Evolutionary conservation across 1,140 invertebrate genomes (phyloP).

Genomic region (Theocolax elegans): DNA sequence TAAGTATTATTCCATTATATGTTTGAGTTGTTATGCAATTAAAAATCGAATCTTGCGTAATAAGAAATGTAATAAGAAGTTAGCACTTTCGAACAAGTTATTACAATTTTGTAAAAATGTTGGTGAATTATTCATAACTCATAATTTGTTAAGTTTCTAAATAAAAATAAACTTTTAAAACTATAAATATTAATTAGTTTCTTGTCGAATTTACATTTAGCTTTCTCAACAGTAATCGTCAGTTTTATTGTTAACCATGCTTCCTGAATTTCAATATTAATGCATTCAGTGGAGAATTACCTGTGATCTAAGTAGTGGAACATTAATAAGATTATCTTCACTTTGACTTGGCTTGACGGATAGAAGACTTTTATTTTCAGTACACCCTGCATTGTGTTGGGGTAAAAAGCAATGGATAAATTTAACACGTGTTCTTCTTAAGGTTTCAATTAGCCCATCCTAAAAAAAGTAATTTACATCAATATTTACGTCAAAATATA

Average conservation of each 20-base stretch:
- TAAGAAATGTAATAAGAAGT: no score
- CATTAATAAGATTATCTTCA: conserved; percentile 81
- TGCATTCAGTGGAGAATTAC: no score
- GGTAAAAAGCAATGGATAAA: conserved; percentile 92
- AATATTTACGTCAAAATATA: neutral
- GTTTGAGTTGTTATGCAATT: conserved; percentile 33
- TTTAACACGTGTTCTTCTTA: conserved; percentile 82
- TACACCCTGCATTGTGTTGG: conserved; percentile 77
- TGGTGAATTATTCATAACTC: no score
- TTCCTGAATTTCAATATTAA: no score
- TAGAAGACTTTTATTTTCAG: conserved; percentile 64
- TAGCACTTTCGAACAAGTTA: no score
- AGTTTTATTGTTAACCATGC: no score
- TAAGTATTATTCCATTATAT: conserved; percentile 40
- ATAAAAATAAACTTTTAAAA: no score
- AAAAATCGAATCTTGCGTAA: neutral
- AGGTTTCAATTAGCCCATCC: conserved; percentile 89
- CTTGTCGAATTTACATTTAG: no score
- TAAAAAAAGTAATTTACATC: conserved; percentile 57
- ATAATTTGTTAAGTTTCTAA: no score
- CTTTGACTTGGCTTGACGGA: conserved; percentile 64
- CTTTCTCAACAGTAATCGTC: no score
- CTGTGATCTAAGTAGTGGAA: conserved; percentile 88
- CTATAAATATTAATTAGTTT: no score
- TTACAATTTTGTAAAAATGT: no score